Conservation (phyloP, 1,140 invertebrate species). For the Sycophaga agraensis region DNA sequence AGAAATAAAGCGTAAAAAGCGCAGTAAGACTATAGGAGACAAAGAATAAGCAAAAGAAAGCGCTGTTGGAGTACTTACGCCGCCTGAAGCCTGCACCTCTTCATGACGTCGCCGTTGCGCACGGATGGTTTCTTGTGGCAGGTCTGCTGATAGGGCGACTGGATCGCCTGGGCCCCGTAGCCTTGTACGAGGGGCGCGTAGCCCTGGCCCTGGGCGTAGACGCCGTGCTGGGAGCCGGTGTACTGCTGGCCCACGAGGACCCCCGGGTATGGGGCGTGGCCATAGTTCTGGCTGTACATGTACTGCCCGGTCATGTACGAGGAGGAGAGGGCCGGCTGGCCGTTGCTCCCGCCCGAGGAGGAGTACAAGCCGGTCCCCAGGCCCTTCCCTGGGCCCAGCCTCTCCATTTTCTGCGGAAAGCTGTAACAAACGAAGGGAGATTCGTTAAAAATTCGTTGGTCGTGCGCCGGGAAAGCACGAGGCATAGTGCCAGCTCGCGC, state of each 20-base stretch:
- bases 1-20: neutral
- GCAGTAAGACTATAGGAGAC: no score
- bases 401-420: conserved; percentile 63
- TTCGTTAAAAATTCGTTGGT: no score
- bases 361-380: neutral
- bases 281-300: conserved; percentile 61
- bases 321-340: conserved; percentile 45
- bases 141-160: conserved; percentile 58
- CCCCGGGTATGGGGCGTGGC: conserved; percentile 43
- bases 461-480: no score
- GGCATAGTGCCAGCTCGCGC: no score
- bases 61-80: conserved; percentile 62
- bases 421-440: conserved; percentile 42
- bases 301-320: conserved; percentile 58
- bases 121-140: conserved; percentile 69
- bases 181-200: conserved; percentile 47
- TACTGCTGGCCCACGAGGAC: conserved; percentile 17
- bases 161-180: conserved; percentile 45
- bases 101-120: conserved; percentile 70
- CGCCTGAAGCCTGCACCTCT: conserved; percentile 67
- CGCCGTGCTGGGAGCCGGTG: conserved; percentile 50
- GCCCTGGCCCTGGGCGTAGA: conserved; percentile 45
- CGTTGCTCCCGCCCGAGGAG: neutral
- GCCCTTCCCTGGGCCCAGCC: conserved; percentile 39
- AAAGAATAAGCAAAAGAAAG: neutral